phyloP scores from a whole-genome alignment of 2,888 invertebrate species.

The Aricia artaxerxes region DNA sequence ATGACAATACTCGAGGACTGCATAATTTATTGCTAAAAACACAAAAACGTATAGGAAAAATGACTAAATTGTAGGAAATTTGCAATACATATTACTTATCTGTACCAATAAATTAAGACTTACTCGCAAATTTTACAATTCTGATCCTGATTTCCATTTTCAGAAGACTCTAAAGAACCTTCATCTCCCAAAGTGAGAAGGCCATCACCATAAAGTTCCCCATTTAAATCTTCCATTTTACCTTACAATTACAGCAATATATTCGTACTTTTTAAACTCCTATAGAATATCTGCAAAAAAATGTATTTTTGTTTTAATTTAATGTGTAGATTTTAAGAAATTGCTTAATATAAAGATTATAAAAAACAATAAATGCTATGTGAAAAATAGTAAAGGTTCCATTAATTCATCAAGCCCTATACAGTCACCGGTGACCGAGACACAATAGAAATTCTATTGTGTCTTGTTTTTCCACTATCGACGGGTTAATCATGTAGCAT shows the following conservation, averaged over 20 bases:
- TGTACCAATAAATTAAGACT: slow-evolving; percentile 50
- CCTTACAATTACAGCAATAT: slow-evolving; percentile 72
- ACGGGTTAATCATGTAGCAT: too few relatives aligned
- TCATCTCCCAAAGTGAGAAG: slow-evolving; percentile 75
- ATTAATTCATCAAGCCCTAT: too few relatives aligned
- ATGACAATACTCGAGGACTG: slow-evolving; percentile 93
- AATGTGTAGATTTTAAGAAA: too few relatives aligned
- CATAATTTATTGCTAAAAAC: slow-evolving; percentile 84
- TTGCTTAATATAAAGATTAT: not conserved
- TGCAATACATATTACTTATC: not conserved
- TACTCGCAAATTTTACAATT: slow-evolving; percentile 85
- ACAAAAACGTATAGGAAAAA: slow-evolving; percentile 23
- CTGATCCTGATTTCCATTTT: slow-evolving; percentile 79
- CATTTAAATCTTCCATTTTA: slow-evolving; percentile 82
- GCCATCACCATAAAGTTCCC: slow-evolving; percentile 76
- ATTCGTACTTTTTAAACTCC: slow-evolving; percentile 67
- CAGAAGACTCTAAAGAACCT: slow-evolving; percentile 73
- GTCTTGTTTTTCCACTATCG: too few relatives aligned
- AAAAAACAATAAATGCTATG: not conserved
- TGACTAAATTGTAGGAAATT: not conserved
- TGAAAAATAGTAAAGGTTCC: too few relatives aligned
- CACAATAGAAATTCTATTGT: too few relatives aligned
- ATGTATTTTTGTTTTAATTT: not conserved
- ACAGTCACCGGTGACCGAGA: too few relatives aligned
- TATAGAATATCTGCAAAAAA: slow-evolving; percentile 60